phyloP scores from a whole-genome alignment of 2,888 invertebrate species.

The Xylophagus ater region DNA sequence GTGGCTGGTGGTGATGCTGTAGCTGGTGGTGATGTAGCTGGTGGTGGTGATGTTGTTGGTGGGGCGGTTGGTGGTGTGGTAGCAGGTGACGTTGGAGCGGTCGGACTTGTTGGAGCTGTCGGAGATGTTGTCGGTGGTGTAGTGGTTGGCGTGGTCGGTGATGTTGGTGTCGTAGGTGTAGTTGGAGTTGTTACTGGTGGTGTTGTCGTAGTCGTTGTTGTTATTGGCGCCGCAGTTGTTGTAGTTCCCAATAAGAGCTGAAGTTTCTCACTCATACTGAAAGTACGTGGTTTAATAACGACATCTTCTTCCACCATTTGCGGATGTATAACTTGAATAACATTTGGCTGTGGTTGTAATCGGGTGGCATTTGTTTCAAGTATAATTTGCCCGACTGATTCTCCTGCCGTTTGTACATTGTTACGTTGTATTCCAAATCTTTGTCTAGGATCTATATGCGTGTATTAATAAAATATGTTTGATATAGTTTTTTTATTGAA shows the following conservation, averaged over 20 bases:
- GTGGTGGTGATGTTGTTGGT: not conserved
- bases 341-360: no score
- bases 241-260: not conserved
- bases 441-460: no score
- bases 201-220: slow-evolving; percentile 1
- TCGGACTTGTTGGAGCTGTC: slow-evolving; percentile 1
- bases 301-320: not conserved
- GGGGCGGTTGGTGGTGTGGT: slow-evolving; percentile 1
- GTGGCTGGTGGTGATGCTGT: not conserved
- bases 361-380: no score
- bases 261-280: no score
- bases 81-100: slow-evolving; percentile 1
- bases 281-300: not conserved
- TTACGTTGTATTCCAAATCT: no score
- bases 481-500: no score
- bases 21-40: slow-evolving; percentile 3
- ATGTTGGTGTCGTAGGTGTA: slow-evolving; percentile 8
- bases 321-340: no score
- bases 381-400: no score
- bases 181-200: slow-evolving; percentile 9
- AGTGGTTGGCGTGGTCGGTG: slow-evolving; percentile 3
- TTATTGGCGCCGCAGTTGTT: not conserved
- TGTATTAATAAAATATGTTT: no score
- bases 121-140: slow-evolving; percentile 2
- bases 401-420: no score